Conservation (phyloP, 2,113 vertebrate species). For the Isichthys henryi region DNA sequence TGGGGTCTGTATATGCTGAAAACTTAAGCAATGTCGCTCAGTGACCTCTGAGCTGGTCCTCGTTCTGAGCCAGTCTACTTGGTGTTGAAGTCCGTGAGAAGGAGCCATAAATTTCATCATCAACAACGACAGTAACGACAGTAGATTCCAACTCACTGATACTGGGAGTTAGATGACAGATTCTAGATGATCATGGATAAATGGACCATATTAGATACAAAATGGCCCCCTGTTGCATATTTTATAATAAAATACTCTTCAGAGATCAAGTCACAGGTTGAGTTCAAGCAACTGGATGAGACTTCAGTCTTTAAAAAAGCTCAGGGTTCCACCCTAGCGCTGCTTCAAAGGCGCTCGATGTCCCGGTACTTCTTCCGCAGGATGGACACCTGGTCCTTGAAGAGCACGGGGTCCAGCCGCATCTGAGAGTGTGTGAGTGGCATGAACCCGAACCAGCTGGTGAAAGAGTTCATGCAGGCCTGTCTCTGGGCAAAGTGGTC, state of each 20-base stretch:
- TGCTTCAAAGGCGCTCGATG: conserved; percentile 58
- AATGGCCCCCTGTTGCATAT: conserved; percentile 42
- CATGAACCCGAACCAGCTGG: conserved; percentile 66
- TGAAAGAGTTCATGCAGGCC: conserved; percentile 67
- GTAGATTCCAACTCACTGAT: conserved; percentile 19
- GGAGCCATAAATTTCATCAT: conserved; percentile 8
- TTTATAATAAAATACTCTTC: conserved; percentile 32
- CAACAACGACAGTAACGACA: conserved; percentile 8
- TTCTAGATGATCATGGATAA: neutral
- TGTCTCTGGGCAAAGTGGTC: conserved; percentile 71
- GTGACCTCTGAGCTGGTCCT: neutral
- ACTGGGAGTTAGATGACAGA: neutral
- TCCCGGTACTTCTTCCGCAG: conserved; percentile 69
- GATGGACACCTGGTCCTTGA: conserved; percentile 72
- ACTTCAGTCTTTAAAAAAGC: neutral
- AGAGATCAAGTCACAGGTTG: conserved; percentile 17
- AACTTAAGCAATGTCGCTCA: conserved; percentile 19
- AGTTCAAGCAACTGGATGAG: neutral
- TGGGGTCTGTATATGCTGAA: conserved; percentile 28
- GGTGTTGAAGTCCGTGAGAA: conserved; percentile 1
- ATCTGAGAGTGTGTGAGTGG: conserved; percentile 67
- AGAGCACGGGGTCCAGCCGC: conserved; percentile 66
- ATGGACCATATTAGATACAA: conserved; percentile 6
- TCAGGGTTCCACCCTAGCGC: neutral
- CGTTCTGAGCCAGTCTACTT: neutral